Evolutionary conservation across 2,113 vertebrate genomes (phyloP), one percentile per base, ranked within the genome.

Genomic region (Pandion haliaetus): DNA sequence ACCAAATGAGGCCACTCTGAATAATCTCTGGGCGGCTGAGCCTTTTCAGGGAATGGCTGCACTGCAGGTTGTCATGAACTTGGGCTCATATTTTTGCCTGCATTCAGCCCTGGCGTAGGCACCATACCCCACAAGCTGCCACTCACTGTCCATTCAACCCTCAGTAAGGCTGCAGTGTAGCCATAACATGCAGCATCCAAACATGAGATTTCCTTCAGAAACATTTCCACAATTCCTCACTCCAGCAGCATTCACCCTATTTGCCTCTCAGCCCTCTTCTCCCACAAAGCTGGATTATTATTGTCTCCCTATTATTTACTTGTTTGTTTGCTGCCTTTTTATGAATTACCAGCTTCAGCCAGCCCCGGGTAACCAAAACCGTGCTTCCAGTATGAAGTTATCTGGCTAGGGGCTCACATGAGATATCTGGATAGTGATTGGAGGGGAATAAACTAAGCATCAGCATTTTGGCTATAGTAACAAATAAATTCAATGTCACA

Each of bases 111-210:
- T 21, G n/a, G 24, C 6, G 29, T 36, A 31, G 36, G 42, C 21
- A 32, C 52, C 4, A 1, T 21, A 42, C 17, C 29, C 12, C 3
- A 1, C 2, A 0, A 13, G 12, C 40, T 69, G 17, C 45, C 55
- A 25, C 28, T 62, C 24, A 8, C 16, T 3, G 3, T 80, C 61
- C 61, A 66, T 20, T 59, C 59, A 36, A 21, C 34, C 10, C 11
- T 4, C 34, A 26, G 62, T 31, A 71, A 50, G 28, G 58, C 15
- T 72, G 38, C 25, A 42, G 54, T 2, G 0, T 9, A 81, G 36
- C 19, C 2, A 5, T 50, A 62, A 42, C 36, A 80, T 2, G 0
- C 24, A 44, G 23, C 18, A 2, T 54, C 54, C 25, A 58, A 23
- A 9, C 12, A 52, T 32, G 29, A 58, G 17, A 9, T 76, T 74